Evolutionary conservation across 2,797 vertebrate species (phyloP).

Genomic region (Acanthornis magna): DNA sequence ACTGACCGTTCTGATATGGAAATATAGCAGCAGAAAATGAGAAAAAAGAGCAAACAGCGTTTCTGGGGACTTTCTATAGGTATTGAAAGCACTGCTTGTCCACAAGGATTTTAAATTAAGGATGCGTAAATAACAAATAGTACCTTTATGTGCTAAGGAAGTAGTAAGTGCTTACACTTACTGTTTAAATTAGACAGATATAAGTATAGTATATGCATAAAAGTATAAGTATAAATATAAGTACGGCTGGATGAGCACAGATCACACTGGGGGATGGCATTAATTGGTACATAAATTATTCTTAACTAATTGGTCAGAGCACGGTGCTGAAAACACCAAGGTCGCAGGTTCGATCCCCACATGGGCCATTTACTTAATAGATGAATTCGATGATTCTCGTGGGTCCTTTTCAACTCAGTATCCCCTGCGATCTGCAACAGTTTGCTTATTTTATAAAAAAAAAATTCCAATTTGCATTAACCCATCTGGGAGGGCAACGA

Average conservation of each 20-base stretch:
- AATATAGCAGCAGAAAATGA: accelerated
- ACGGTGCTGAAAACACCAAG: accelerated
- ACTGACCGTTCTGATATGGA: accelerated
- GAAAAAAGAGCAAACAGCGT: accelerated
- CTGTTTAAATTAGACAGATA: background rate
- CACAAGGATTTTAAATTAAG: background rate
- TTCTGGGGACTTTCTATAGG: accelerated
- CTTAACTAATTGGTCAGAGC: too few species aligned
- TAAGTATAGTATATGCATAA: too few species aligned
- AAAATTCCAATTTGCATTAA: accelerated
- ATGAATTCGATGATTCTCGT: accelerated
- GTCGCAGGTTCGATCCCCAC: accelerated
- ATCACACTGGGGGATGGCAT: too few species aligned
- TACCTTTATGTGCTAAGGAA: too few species aligned
- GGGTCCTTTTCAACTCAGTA: too few species aligned
- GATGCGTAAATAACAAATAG: background rate
- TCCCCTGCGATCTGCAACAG: accelerated
- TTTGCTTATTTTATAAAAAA: accelerated
- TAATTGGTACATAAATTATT: too few species aligned
- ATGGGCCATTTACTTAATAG: accelerated
- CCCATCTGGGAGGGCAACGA: accelerated
- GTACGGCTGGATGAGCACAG: background rate
- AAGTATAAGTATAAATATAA: too few species aligned
- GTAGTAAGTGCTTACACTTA: accelerated
- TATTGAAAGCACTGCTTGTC: accelerated